Evolutionary conservation across 2,797 vertebrate species (phyloP), one percentile per base, ranked within the genome.

Genomic region (Cebuella pygmaea): DNA sequence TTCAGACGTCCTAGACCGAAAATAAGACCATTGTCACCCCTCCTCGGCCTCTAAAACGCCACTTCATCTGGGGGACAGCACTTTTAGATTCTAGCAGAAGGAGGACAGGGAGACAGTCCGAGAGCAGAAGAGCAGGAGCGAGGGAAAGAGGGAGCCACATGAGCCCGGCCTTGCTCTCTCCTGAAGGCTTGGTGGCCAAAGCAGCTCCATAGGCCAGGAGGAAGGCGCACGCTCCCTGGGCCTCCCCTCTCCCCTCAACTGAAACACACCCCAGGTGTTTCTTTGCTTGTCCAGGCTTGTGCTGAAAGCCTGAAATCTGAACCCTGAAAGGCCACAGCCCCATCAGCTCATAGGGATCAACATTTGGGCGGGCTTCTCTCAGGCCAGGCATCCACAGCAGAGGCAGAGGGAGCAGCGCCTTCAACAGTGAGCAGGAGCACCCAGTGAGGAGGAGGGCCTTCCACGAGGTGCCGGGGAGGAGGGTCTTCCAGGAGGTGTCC

Each of bases 241-340:
- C 59, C 88, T 33, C 22, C 59, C 46, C 3, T 2, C 36, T 27
- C 0, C 0, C 85, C 26, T 0, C 94, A 85, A 12, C 4, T 90
- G 59, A 48, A 78, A 90, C 33, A 1, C n/a, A 41, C 7, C 36
- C 80, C 2, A 80, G 17, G 44, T 46, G 41, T n/a, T 94, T 92
- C 20, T 76, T 97, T 90, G 74, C 74, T 93, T 96, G 86, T 59
- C 41, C n/a, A 41, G 41, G 75, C 79, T 55, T 13, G 17, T 78
- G 46, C 64, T 46, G 96, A 98, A 95, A 86, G 27, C 48, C 90
- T 97, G 94, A 97, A 93, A 95, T 79, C 90, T 44, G 89, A 97
- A 10, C 75, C 57, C 93, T 10, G 44, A 8, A 94, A 55, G 30
- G 33, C 80, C 82, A 90, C 46, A 81, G 24, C n/a, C 92, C 88